Conservation (phyloP, 1,140 invertebrate species). For the Halictus rubicundus region DNA sequence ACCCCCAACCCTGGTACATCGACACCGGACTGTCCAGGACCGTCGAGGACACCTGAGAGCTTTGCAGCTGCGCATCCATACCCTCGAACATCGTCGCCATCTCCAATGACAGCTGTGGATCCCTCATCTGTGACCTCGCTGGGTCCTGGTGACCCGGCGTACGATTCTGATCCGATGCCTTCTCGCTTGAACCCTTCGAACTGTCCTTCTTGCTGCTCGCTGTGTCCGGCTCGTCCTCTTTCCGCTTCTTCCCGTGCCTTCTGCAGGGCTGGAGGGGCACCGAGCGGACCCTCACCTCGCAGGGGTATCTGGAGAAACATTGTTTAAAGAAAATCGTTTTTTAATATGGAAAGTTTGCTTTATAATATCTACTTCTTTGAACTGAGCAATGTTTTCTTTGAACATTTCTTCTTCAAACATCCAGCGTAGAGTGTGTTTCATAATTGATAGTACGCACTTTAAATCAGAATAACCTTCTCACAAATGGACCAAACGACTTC, state of each 20-base stretch:
- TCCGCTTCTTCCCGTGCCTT: constrained; percentile 89
- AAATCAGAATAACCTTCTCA: too few species aligned
- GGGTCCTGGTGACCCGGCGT: constrained; percentile 68
- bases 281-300: constrained; percentile 91
- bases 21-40: constrained; percentile 87
- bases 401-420: too few species aligned
- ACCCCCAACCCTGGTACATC: constrained; percentile 81
- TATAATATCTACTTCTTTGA: too few species aligned
- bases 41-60: constrained; percentile 90
- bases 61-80: constrained; percentile 88
- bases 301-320: constrained; percentile 84
- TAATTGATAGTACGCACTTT: too few species aligned
- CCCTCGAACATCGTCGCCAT: constrained; percentile 88
- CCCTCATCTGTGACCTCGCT: constrained; percentile 67
- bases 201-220: constrained; percentile 77
- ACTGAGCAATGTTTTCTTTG: too few species aligned
- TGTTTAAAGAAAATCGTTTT: too few species aligned
- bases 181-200: constrained; percentile 66
- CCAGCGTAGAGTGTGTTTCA: too few species aligned
- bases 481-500: too few species aligned
- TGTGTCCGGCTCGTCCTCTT: constrained; percentile 85
- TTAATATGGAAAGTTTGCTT: too few species aligned
- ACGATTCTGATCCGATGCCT: constrained; percentile 65
- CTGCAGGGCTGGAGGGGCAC: constrained; percentile 91
- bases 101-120: constrained; percentile 80